Conservation (phyloP, 2,113 vertebrate species). For the Epinephelus cyanopodus region DNA sequence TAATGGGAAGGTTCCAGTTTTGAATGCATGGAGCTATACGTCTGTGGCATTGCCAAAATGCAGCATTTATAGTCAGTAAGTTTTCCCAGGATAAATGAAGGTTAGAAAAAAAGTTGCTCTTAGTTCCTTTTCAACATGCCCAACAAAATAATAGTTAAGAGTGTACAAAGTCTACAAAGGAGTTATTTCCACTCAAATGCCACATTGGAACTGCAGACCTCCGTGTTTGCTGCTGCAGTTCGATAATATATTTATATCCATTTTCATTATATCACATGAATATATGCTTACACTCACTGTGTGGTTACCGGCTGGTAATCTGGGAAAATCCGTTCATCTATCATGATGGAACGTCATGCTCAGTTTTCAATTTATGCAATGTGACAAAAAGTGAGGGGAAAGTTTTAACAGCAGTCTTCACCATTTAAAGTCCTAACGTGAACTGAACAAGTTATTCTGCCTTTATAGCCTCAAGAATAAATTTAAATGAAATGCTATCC, state of each 20-base stretch:
- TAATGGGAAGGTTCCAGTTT: conserved; percentile 52
- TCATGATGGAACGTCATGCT: background rate
- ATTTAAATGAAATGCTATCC: background rate
- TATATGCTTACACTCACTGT: background rate
- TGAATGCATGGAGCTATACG: conserved; percentile 56
- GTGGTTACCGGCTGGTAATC: background rate
- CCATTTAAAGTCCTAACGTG: background rate
- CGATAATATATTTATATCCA: background rate
- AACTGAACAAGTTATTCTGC: conserved; percentile 7
- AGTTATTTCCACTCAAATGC: conserved; percentile 9
- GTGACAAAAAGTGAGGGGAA: background rate
- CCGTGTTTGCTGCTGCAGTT: conserved; percentile 19
- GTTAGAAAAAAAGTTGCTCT: conserved; percentile 27
- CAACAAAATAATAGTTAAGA: conserved; percentile 17
- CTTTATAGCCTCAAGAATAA: background rate
- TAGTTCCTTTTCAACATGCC: conserved; percentile 33
- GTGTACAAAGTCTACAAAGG: background rate
- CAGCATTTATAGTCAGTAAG: conserved; percentile 29
- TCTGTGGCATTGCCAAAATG: conserved; percentile 37
- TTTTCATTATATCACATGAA: background rate
- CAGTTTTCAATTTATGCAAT: background rate
- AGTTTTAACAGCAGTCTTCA: background rate
- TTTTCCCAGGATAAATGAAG: conserved; percentile 44
- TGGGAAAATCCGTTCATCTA: background rate
- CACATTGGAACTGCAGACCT: conserved; percentile 1